Evolutionary conservation across 2,113 vertebrate genomes (phyloP).

Genomic region (Ursus arctos): DNA sequence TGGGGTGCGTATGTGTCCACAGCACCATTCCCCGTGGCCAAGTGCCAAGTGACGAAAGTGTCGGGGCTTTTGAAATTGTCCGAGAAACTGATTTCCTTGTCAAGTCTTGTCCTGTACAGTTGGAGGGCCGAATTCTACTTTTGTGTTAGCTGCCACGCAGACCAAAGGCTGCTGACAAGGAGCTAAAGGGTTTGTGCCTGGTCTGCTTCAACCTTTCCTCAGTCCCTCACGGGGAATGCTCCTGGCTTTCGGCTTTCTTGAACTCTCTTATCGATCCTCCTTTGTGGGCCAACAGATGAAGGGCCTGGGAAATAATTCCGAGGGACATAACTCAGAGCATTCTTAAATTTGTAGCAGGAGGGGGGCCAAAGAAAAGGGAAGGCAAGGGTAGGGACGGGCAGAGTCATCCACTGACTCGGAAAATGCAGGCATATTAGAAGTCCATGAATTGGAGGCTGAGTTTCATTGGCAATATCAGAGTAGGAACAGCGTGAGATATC

Average conservation of each 20-base stretch:
- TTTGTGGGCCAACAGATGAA: conserved; percentile 63
- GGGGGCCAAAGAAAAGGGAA: background rate
- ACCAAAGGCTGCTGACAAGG: conserved; percentile 84
- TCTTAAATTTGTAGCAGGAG: background rate
- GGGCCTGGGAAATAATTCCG: conserved; percentile 68
- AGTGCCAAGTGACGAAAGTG: conserved; percentile 84
- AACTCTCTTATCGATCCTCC: conserved; percentile 73
- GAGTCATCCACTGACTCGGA: background rate
- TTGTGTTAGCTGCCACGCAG: conserved; percentile 81
- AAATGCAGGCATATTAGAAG: background rate
- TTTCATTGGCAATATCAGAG: background rate
- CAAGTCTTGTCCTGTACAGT: conserved; percentile 81
- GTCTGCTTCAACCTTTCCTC: conserved; percentile 80
- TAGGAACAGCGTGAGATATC: background rate
- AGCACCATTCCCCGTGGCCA: conserved; percentile 69
- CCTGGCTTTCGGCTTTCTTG: conserved; percentile 75
- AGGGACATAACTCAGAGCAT: conserved; percentile 32
- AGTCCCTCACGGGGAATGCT: conserved; percentile 62
- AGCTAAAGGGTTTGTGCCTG: conserved; percentile 79
- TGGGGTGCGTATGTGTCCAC: conserved; percentile 69
- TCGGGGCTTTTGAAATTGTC: conserved; percentile 85
- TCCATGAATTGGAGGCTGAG: background rate
- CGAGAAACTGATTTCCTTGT: conserved; percentile 84
- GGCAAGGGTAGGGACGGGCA: background rate
- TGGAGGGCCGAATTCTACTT: conserved; percentile 80